phyloP scores from a whole-genome alignment of 2,797 vertebrate species.

The Acomys russatus region DNA sequence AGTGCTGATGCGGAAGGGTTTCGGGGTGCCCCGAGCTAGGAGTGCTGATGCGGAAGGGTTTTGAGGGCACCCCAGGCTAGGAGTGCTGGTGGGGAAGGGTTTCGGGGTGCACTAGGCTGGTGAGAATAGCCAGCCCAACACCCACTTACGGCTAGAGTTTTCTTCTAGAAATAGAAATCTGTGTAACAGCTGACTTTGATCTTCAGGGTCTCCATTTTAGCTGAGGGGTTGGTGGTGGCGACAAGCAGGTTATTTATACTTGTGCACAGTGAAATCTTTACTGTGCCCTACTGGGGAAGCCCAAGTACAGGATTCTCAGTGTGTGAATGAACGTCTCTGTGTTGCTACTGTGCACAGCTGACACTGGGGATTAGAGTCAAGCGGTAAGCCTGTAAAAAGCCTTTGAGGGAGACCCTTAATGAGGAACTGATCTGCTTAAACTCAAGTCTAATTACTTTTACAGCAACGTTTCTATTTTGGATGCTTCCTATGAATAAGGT shows the following conservation, averaged over 20 bases:
- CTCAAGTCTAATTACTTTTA: constrained; percentile 87
- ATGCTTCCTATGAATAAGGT: constrained; percentile 80
- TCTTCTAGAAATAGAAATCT: constrained; percentile 42
- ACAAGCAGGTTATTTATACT: neutral
- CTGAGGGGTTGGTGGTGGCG: neutral
- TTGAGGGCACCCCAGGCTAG: neutral
- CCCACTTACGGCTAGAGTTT: constrained; percentile 1
- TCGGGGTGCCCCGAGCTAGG: neutral
- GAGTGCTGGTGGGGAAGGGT: neutral
- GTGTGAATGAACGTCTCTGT: neutral
- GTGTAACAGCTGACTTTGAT: neutral
- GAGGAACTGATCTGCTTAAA: constrained; percentile 87
- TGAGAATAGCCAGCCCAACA: neutral
- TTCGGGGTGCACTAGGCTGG: neutral
- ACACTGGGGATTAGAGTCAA: constrained; percentile 85
- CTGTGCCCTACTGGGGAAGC: neutral
- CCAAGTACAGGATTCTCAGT: neutral
- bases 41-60: neutral
- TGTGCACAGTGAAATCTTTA: neutral
- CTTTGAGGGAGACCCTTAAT: constrained; percentile 88
- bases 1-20: neutral
- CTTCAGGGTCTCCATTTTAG: constrained; percentile 40
- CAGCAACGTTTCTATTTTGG: constrained; percentile 85
- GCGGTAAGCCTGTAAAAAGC: constrained; percentile 84
- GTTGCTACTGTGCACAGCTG: constrained; percentile 81